These are phyloP conservation scores for Mellivora capensis DNA, from an alignment of 2,113 vertebrate species.

Conservation along the genomic window DNA sequence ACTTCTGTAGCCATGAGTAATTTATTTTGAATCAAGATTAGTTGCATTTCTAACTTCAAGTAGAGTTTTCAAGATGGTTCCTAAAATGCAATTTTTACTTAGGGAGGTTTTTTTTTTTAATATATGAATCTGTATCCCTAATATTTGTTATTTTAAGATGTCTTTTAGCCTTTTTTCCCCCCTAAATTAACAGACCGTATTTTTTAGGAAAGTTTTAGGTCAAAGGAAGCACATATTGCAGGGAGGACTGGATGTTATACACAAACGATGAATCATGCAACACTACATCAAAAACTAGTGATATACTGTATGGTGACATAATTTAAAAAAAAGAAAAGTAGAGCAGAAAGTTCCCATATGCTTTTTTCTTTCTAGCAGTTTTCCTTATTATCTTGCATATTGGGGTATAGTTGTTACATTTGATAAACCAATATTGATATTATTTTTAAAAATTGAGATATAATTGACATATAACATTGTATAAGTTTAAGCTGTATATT, in stretches of 20 bases:
- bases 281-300: no score
- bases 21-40: conserved; percentile 31
- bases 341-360: neutral
- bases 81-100: neutral
- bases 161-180: neutral
- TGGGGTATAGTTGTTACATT: neutral
- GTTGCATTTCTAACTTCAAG: neutral
- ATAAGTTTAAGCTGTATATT: neutral
- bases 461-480: neutral
- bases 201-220: neutral
- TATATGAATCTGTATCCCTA: neutral
- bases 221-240: neutral
- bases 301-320: no score
- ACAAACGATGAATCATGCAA: no score
- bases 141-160: neutral
- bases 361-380: neutral
- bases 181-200: neutral
- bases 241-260: no score
- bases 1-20: neutral
- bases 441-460: neutral
- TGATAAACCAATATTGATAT: neutral
- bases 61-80: neutral
- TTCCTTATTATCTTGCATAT: neutral
- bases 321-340: neutral
- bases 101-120: neutral